A percentile compares a stretch with the other conserved stretches of the same genome.
These are phyloP conservation scores for Octodonta nipae DNA, from an alignment of 2,888 invertebrate genomes.

Conservation along the genomic window DNA sequence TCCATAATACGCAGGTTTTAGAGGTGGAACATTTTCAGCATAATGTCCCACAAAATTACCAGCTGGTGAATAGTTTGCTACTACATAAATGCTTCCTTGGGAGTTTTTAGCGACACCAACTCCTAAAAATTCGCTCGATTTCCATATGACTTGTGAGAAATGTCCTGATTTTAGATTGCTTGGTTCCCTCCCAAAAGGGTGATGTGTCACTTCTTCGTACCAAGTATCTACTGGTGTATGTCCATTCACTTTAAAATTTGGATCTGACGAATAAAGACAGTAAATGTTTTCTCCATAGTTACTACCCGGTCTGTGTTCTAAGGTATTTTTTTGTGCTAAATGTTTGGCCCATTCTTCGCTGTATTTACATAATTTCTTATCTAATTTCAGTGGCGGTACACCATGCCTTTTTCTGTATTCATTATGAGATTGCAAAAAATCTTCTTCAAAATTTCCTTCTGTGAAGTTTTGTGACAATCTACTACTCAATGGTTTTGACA, in stretches of 20 bases:
- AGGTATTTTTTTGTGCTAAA: conserved; percentile 48
- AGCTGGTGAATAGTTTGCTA: conserved; percentile 80
- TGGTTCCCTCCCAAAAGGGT: conserved; percentile 50
- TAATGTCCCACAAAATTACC: conserved; percentile 74
- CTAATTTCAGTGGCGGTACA: conserved; percentile 52
- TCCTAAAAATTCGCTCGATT: conserved; percentile 49
- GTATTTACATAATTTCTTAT: conserved; percentile 49
- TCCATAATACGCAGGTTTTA: conserved; percentile 18
- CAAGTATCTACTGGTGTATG: conserved; percentile 64
- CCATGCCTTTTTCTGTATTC: conserved; percentile 54
- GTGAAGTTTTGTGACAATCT: conserved; percentile 16
- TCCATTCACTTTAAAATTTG: conserved; percentile 51
- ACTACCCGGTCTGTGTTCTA: conserved; percentile 63
- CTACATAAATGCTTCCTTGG: conserved; percentile 68
- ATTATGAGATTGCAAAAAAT: conserved; percentile 64
- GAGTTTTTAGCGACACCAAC: conserved; percentile 54
- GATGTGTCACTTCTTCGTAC: conserved; percentile 54
- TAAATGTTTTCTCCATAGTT: conserved; percentile 78
- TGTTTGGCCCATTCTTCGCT: conserved; percentile 61
- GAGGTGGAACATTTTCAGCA: conserved; percentile 55
- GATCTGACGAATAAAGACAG: conserved; percentile 59
- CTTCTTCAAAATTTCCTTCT: conserved; percentile 46
- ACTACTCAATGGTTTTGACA: conserved; percentile 26
- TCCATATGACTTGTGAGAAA: conserved; percentile 55
- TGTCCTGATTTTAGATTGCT: conserved; percentile 50